Evolutionary conservation across 2,888 invertebrate species (phyloP).

Genomic region (Caenorhabditis sulstoni): DNA sequence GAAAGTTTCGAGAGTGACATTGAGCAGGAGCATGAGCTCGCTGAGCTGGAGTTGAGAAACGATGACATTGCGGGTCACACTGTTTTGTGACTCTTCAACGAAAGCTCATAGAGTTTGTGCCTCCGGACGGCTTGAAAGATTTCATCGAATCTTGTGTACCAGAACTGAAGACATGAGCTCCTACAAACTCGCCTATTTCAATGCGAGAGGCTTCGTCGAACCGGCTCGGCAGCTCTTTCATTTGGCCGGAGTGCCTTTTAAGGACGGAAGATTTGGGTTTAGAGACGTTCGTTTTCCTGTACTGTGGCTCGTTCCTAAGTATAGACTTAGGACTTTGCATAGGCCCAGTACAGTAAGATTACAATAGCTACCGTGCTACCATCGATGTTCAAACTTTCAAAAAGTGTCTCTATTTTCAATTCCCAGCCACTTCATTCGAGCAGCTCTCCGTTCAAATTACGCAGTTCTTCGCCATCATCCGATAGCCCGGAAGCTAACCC

Average conservation of each 20-base stretch:
- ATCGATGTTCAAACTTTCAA: neutral
- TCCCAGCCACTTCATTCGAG: neutral
- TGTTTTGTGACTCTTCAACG: too few relatives aligned
- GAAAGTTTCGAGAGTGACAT: too few relatives aligned
- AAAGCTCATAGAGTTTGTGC: too few relatives aligned
- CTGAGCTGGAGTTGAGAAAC: too few relatives aligned
- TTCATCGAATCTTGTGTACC: too few relatives aligned
- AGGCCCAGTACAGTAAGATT: too few relatives aligned
- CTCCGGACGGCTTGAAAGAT: too few relatives aligned
- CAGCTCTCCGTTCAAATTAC: neutral
- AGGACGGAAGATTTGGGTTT: constrained; percentile 11
- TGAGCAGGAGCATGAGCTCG: too few relatives aligned
- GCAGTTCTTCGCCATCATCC: neutral
- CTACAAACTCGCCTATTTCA: constrained; percentile 58
- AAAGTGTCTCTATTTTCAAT: neutral
- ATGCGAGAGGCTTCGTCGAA: constrained; percentile 42
- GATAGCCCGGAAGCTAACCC: constrained; percentile 6
- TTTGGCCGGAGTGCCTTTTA: constrained; percentile 13
- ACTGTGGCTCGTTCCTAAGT: too few relatives aligned
- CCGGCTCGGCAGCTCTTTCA: constrained; percentile 42
- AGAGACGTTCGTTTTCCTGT: neutral
- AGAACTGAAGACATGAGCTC: constrained; percentile 39
- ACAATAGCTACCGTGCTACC: too few relatives aligned
- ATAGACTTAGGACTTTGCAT: too few relatives aligned
- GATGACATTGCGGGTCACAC: too few relatives aligned